phyloP scores from a whole-genome alignment of 2,797 vertebrate species.

The Chromobotia macracanthus region DNA sequence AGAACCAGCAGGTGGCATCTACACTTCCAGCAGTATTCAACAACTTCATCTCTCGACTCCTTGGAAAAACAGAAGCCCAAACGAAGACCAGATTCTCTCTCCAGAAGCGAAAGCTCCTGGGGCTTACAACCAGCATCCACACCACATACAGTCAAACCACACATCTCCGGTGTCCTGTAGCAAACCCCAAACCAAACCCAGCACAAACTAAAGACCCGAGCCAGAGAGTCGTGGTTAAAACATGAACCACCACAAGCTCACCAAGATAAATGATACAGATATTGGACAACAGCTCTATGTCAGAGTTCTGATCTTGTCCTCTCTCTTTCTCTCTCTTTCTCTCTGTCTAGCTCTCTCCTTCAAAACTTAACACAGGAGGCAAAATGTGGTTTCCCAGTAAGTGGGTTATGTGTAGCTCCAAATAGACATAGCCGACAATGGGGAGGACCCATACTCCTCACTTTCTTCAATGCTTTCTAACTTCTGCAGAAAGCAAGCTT shows the following conservation, averaged over 20 bases:
- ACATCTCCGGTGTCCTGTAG: conserved; percentile 48
- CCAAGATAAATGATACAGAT: conserved; percentile 43
- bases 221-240: conserved; percentile 30
- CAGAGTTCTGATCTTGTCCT: conserved; percentile 31
- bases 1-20: conserved; percentile 40
- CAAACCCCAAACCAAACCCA: conserved; percentile 48
- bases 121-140: conserved; percentile 39
- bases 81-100: not conserved
- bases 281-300: conserved; percentile 39
- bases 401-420: conserved; percentile 80
- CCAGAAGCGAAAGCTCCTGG: not conserved
- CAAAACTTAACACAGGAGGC: conserved; percentile 47
- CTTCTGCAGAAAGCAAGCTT: conserved; percentile 22
- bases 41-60: conserved; percentile 3
- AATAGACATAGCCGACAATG: conserved; percentile 76
- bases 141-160: conserved; percentile 37
- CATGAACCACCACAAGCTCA: conserved; percentile 43
- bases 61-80: conserved; percentile 7
- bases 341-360: conserved; percentile 28
- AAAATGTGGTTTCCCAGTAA: conserved; percentile 68
- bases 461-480: conserved; percentile 52
- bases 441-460: conserved; percentile 71
- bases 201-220: conserved; percentile 36
- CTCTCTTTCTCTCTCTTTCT: conserved; percentile 5
- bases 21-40: conserved; percentile 35